phyloP scores from a whole-genome alignment of 2,797 vertebrate genomes.

The Anabas testudineus region DNA sequence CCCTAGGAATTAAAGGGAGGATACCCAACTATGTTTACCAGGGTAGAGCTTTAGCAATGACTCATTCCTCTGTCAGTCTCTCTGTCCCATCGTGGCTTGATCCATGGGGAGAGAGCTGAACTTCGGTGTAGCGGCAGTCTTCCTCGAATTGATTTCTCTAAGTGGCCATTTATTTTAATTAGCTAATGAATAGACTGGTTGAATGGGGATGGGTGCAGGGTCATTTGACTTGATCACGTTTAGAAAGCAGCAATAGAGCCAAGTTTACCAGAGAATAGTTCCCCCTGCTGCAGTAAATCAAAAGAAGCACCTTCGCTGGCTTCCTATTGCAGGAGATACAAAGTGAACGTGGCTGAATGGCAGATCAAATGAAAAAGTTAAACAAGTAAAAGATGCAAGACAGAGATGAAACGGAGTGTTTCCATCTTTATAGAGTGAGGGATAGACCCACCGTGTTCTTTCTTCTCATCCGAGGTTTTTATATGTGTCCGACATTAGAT shows the following conservation, averaged over 20 bases:
- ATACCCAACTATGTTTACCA: not conserved
- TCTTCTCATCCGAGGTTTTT: constrained; percentile 22
- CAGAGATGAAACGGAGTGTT: constrained; percentile 16
- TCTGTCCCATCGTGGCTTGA: constrained; percentile 27
- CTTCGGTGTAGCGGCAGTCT: constrained; percentile 42
- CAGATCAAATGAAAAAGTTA: constrained; percentile 16
- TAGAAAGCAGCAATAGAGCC: constrained; percentile 36
- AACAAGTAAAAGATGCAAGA: constrained; percentile 16
- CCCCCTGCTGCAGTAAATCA: constrained; percentile 45
- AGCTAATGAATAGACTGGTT: constrained; percentile 73
- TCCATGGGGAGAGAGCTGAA: constrained; percentile 38
- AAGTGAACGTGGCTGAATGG: constrained; percentile 22
- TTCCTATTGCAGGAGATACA: constrained; percentile 26
- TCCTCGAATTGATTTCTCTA: constrained; percentile 71
- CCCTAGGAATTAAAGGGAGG: constrained; percentile 8
- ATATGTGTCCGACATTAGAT: constrained; percentile 3
- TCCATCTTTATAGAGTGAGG: constrained; percentile 18
- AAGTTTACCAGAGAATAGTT: constrained; percentile 41
- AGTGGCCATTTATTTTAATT: constrained; percentile 78
- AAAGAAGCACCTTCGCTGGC: constrained; percentile 12
- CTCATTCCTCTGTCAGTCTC: constrained; percentile 28
- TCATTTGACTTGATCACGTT: constrained; percentile 59
- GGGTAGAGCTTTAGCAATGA: constrained; percentile 12
- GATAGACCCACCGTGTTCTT: constrained; percentile 20
- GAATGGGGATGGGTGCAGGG: constrained; percentile 44